Evolutionary conservation across 2,888 invertebrate genomes (phyloP), one percentile per base, ranked within the genome.

Genomic region (Peribatodes rhomboidaria): DNA sequence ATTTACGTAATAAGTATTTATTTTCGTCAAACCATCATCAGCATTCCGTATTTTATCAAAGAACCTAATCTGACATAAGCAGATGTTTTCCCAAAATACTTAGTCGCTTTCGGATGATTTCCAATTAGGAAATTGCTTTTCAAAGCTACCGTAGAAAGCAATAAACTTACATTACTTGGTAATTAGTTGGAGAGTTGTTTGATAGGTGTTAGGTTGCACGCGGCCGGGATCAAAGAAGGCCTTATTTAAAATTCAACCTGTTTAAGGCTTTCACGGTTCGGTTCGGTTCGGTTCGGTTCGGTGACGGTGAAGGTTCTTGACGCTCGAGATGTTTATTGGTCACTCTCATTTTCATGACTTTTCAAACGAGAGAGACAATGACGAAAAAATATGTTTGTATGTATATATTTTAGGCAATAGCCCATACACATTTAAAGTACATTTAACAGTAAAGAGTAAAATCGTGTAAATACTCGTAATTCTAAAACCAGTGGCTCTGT

Each of bases 201-300:
- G 57, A 49, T 50, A 33, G 42, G 31, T 41, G 31, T 33, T 6
- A 9, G 22, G 22, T 16, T 16, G 27, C 49, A 39, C 35, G 44
- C 7, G 41, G 31, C 37, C 44, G 37, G 54, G 61, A 61, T 61
- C 61, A 61, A 61, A 61, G 61, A 16, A 53, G 46, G 14, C 54
- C 47, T 39, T 54, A 20, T 37, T 53, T 53, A 20, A 49, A 18
- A 54, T 54, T 41, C 47, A 35, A 18, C 55, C 44, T 31, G 33
- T 33, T n/a, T 10, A 33, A n/a, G n/a, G n/a, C n/a, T n/a, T n/a
- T n/a, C n/a, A n/a, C n/a, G n/a, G n/a, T n/a, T n/a, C n/a, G n/a
- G n/a, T n/a, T n/a, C n/a, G n/a, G n/a, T n/a, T n/a, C n/a, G n/a
- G n/a, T n/a, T n/a, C n/a, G n/a, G n/a, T n/a, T n/a, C n/a, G n/a